A percentile compares a stretch with the other conserved stretches of the same genome.
These are phyloP conservation scores for Hemaris fuciformis DNA, from an alignment of 2,888 invertebrate genomes.

Conservation along the genomic window DNA sequence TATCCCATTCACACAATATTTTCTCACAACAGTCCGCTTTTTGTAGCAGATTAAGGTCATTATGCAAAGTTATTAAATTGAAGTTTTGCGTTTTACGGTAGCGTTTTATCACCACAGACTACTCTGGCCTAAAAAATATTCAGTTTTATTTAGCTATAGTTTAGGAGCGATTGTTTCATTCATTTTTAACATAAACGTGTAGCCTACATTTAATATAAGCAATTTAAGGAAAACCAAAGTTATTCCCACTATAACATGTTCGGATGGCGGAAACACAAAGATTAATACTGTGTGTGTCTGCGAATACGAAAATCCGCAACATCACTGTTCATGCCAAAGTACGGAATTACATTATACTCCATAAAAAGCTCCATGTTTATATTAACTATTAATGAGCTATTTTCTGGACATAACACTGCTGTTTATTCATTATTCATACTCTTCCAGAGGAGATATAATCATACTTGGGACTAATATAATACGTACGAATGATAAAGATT, in stretches of 20 bases:
- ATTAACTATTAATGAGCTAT: not conserved
- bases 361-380: not conserved
- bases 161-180: not conserved
- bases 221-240: too few relatives aligned
- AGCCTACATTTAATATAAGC: too few relatives aligned
- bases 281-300: too few relatives aligned
- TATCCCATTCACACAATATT: conserved; percentile 66
- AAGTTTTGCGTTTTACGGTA: not conserved
- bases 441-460: not conserved
- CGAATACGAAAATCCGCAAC: not conserved
- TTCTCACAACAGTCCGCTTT: conserved; percentile 61
- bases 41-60: conserved; percentile 22
- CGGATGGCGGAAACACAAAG: too few relatives aligned
- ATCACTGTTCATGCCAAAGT: not conserved
- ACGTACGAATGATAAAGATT: not conserved
- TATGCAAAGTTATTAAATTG: conserved; percentile 9
- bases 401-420: not conserved
- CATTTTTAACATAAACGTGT: too few relatives aligned
- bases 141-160: not conserved
- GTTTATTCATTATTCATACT: not conserved
- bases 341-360: not conserved
- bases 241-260: too few relatives aligned
- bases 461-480: not conserved
- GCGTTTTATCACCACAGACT: not conserved
- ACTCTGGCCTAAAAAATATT: not conserved